Evolutionary conservation across 2,113 vertebrate genomes (phyloP).

Genomic region (Rissa tridactyla): DNA sequence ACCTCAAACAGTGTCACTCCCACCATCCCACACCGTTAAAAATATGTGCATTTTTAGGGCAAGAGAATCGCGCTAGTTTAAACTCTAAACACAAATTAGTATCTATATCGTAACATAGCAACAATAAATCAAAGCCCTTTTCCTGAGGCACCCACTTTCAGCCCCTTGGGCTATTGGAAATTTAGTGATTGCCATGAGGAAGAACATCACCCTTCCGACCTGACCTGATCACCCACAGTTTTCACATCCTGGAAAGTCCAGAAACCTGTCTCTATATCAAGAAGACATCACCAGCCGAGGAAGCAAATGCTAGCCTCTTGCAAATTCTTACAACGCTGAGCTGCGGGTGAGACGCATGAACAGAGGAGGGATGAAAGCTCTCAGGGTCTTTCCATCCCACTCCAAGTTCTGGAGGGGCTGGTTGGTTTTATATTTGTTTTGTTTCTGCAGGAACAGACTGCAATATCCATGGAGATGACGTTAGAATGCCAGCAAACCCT

Average conservation of each 20-base stretch:
- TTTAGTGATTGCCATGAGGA: neutral
- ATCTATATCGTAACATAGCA: neutral
- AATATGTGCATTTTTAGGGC: neutral
- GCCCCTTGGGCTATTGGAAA: neutral
- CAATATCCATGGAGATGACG: slow-evolving; percentile 27
- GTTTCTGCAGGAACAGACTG: slow-evolving; percentile 47
- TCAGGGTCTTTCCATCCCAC: neutral
- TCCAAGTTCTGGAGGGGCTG: neutral
- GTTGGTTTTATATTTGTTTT: slow-evolving; percentile 10
- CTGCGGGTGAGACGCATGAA: neutral
- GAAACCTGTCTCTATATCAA: neutral
- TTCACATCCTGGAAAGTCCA: neutral
- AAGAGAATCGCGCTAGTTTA: neutral
- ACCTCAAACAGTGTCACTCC: neutral
- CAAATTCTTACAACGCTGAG: neutral
- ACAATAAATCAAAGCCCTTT: neutral
- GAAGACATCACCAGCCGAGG: neutral
- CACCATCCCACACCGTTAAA: neutral
- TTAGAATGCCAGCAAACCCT: neutral
- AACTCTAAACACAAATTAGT: neutral
- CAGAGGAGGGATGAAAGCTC: neutral
- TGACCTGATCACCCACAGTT: neutral
- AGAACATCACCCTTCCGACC: neutral
- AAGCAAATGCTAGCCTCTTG: neutral
- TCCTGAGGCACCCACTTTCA: neutral